Percentiles rank a stretch among this genome's conserved stretches.
Evolutionary conservation across 2,113 vertebrate genomes (phyloP).

Genomic region (Menura novaehollandiae): DNA sequence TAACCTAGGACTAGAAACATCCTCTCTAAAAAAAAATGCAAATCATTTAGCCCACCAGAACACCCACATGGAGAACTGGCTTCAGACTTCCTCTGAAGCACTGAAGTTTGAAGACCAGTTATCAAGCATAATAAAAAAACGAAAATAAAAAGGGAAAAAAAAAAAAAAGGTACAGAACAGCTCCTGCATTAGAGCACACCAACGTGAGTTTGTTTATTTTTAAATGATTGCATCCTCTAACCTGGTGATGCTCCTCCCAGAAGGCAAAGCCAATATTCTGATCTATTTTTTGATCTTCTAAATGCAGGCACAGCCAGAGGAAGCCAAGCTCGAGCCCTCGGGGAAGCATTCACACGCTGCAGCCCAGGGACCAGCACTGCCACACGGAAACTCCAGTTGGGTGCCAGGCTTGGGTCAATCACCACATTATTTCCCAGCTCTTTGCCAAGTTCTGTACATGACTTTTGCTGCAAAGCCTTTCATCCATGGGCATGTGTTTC

Average conservation of each 20-base stretch:
- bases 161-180: not conserved
- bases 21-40: not conserved
- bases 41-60: not conserved
- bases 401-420: not conserved
- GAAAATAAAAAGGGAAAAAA: accelerated
- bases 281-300: conserved; percentile 13
- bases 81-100: not conserved
- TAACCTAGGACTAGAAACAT: not conserved
- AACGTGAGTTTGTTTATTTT: not conserved
- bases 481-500: not conserved
- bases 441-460: not conserved
- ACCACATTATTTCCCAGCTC: accelerated
- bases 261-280: not conserved
- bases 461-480: not conserved
- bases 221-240: not conserved
- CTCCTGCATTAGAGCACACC: not conserved
- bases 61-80: not conserved
- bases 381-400: not conserved
- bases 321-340: not conserved
- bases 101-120: not conserved
- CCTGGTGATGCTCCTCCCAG: not conserved
- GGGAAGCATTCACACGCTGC: accelerated
- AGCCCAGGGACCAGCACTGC: not conserved
- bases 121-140: not conserved
- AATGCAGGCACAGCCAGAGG: not conserved